A percentile compares a stretch with the other conserved stretches of the same genome.
phyloP scores from a whole-genome alignment of 1,140 invertebrate genomes.

The Bombyx mandarina region DNA sequence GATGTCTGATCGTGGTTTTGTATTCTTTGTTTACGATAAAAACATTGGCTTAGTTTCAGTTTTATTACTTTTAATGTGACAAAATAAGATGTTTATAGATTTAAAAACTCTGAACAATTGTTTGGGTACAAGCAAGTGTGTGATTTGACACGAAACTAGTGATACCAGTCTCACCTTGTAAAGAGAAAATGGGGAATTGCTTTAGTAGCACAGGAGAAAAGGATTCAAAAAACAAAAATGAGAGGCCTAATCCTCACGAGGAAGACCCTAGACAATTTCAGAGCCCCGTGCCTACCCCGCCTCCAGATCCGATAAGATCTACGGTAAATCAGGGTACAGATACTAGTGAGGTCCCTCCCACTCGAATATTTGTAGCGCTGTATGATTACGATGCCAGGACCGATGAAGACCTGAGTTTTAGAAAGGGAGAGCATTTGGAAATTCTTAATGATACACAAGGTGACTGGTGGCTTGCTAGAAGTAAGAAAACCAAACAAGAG shows the following conservation, averaged over 20 bases:
- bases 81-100: conserved; percentile 66
- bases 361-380: conserved; percentile 95
- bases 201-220: conserved; percentile 77
- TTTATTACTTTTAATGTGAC: conserved; percentile 53
- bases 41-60: conserved; percentile 44
- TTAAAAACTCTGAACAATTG: conserved; percentile 47
- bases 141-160: conserved; percentile 67
- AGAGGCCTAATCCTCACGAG: conserved; percentile 74
- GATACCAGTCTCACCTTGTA: conserved; percentile 66
- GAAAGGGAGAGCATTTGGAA: conserved; percentile 98
- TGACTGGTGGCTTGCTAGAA: conserved; percentile 99
- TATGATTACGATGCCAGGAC: conserved; percentile 99
- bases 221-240: conserved; percentile 76
- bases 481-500: conserved; percentile 93
- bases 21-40: conserved; percentile 69
- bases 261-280: conserved; percentile 74
- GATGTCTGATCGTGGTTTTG: conserved; percentile 56
- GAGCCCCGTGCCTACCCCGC: conserved; percentile 76
- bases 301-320: conserved; percentile 75
- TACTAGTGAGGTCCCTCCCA: conserved; percentile 73
- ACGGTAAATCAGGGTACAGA: conserved; percentile 59
- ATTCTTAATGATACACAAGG: conserved; percentile 97
- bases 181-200: conserved; percentile 80
- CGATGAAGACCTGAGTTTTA: conserved; percentile 98
- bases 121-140: conserved; percentile 57